Base-by-base conservation (phyloP, 1,140 invertebrate genomes). In the Lucilia cuprina region DNA sequence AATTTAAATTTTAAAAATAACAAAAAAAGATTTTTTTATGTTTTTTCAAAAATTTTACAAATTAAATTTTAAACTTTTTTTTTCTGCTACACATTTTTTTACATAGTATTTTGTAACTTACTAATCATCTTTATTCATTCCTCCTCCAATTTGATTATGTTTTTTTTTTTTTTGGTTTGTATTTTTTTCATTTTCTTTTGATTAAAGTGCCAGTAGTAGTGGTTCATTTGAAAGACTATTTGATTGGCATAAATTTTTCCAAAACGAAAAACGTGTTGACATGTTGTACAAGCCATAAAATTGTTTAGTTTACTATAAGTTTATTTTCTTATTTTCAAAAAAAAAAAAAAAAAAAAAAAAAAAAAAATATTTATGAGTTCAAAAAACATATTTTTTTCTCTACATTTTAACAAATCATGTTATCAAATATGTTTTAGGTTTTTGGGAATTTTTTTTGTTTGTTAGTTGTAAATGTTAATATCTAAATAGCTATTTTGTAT, bases 191-290 rank as follows among this genome's bases (percentile, higher is more conserved):
- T 70, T 21, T 21, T 21, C 65, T 10, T 70, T 70, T 70, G n/a
- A 70, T 70, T n/a, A 17, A 60, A 60, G 13, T 17, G 13, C 41
- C 55, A 60, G 55, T 60, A 60, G 55, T 60, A 70, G 65, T 25
- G 19, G 10, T 25, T 19, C 25, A 30, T 30, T 30, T 30, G 25
- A 19, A 25, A 10, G 65, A 10, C n/a, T 70, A 2, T 21, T 9
- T 70, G 65, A 70, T 70, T 70, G 25, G 65, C 65, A 70, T 70
- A 70, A 70, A 70, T 70, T 21, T 19, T 70, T 70, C n/a, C 19
- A 7, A 70, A 70, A 70, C 47, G 5, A 47, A 35, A 78, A 78
- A 78, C 75, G 77, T 80, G 77, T 30, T 80, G 41, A 80, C 77
- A 25, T 50, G 41, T 50, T 47, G 77, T 50, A 80, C 77, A 49